Percentiles rank a stretch among this genome's conserved stretches.
These are phyloP conservation scores for Bombus pyrosoma DNA, from an alignment of 1,140 invertebrate species.

Conservation along the genomic window DNA sequence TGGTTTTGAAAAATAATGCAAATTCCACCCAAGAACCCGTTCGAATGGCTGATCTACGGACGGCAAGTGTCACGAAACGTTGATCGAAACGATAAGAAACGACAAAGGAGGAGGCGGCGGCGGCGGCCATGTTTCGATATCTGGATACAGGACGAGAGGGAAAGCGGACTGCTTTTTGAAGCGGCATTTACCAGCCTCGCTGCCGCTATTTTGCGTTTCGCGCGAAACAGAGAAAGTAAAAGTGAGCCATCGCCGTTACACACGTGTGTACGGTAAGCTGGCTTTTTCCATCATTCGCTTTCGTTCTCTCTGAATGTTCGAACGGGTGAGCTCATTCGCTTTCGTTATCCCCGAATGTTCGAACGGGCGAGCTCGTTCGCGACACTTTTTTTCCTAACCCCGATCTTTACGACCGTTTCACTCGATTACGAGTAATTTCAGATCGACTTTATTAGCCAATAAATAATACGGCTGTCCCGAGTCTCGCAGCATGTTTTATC, in stretches of 20 bases:
- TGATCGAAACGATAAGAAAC: background rate
- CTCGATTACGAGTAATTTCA: background rate
- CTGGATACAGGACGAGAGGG: slow-evolving; percentile 64
- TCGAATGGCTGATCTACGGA: background rate
- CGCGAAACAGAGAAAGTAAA: slow-evolving; percentile 76
- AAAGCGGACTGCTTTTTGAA: slow-evolving; percentile 67
- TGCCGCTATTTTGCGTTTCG: slow-evolving; percentile 55
- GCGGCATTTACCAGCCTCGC: slow-evolving; percentile 19
- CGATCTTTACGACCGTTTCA: background rate
- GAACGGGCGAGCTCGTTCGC: background rate
- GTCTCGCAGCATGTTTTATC: background rate
- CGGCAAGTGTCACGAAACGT: background rate
- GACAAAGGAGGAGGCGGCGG: slow-evolving; percentile 3
- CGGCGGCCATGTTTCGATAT: slow-evolving; percentile 22
- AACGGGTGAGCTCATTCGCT: slow-evolving; percentile 57
- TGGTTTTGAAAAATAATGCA: background rate
- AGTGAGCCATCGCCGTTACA: slow-evolving; percentile 55
- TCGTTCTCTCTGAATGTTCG: slow-evolving; percentile 61
- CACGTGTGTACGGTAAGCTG: slow-evolving; percentile 7
- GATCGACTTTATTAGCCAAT: background rate
- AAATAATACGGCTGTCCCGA: too few species aligned
- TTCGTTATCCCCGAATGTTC: slow-evolving; percentile 63
- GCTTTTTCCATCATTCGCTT: slow-evolving; percentile 72
- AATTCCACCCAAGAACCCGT: background rate
- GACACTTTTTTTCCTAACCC: too few species aligned